Evolutionary conservation across 2,797 vertebrate species (phyloP).

Genomic region (Petrocephalus sullivani): DNA sequence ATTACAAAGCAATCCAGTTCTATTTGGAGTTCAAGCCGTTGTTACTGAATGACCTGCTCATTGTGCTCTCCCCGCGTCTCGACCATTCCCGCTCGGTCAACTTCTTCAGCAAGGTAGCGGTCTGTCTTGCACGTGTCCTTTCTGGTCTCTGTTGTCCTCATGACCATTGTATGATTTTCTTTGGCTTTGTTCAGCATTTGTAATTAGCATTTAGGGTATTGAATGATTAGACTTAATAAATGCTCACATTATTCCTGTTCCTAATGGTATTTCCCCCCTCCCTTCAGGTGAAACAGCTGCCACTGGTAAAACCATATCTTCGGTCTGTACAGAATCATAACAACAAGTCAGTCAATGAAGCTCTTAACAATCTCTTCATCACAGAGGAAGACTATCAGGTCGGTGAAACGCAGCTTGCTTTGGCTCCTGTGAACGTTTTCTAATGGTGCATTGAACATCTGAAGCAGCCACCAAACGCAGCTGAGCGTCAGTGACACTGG

Average conservation of each 20-base stretch:
- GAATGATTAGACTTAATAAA: neutral
- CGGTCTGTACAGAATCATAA: slow-evolving; percentile 98
- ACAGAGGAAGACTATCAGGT: slow-evolving; percentile 97
- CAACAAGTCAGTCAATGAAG: slow-evolving; percentile 96
- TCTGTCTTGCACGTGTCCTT: neutral
- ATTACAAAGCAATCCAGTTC: slow-evolving; percentile 93
- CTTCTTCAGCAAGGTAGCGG: slow-evolving; percentile 89
- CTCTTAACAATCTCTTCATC: slow-evolving; percentile 98
- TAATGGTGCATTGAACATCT: neutral
- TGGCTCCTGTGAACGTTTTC: neutral
- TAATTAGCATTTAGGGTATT: neutral
- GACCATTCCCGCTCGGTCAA: slow-evolving; percentile 95
- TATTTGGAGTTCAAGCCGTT: slow-evolving; percentile 96
- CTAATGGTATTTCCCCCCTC: neutral
- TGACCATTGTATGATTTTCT: neutral
- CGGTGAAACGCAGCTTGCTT: neutral
- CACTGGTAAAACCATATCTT: slow-evolving; percentile 93
- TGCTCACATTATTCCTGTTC: neutral
- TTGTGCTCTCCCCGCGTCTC: slow-evolving; percentile 91
- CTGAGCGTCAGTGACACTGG: neutral
- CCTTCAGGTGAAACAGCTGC: slow-evolving; percentile 85
- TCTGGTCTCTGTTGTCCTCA: neutral
- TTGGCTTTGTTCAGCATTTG: neutral
- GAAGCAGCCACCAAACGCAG: neutral
- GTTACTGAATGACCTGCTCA: slow-evolving; percentile 91